Conservation (phyloP, 1,140 invertebrate species). For the Nixonia krombeini region DNA sequence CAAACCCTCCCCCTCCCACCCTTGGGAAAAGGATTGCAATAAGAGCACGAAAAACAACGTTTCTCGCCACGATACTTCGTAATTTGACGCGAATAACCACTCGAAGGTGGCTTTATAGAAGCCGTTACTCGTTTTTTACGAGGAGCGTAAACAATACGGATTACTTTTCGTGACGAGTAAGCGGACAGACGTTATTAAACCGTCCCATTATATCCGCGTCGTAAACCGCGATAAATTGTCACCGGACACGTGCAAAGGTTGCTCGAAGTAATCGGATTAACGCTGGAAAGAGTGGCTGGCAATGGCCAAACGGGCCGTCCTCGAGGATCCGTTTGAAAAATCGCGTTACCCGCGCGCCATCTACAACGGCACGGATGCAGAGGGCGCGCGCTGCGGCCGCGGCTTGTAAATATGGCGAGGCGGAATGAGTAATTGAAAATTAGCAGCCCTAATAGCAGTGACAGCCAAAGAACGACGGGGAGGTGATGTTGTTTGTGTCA, state of each 20-base stretch:
- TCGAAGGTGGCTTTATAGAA: too few species aligned
- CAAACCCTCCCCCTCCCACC: too few species aligned
- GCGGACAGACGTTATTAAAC: conserved; percentile 1
- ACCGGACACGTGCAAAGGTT: not conserved
- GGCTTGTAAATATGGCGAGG: conserved; percentile 61
- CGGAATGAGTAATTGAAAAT: conserved; percentile 66
- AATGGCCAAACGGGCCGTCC: too few species aligned
- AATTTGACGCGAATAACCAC: too few species aligned
- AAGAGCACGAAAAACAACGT: too few species aligned
- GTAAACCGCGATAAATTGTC: conserved; percentile 5
- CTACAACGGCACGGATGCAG: too few species aligned
- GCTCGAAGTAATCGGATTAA: conserved; percentile 5
- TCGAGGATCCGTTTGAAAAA: not conserved
- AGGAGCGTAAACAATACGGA: not conserved
- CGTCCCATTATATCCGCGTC: not conserved
- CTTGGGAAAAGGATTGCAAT: too few species aligned
- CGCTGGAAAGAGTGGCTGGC: not conserved
- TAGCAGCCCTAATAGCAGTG: conserved; percentile 61
- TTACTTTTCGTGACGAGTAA: conserved; percentile 18
- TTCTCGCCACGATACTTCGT: too few species aligned
- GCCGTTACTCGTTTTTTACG: too few species aligned
- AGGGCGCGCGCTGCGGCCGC: conserved; percentile 23
- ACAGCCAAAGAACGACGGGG: conserved; percentile 51
- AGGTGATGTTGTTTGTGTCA: conserved; percentile 59
- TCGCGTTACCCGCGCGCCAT: too few species aligned